These are phyloP conservation scores for Lasioglossum vierecki DNA, from an alignment of 2,888 invertebrate genomes.

Conservation along the genomic window DNA sequence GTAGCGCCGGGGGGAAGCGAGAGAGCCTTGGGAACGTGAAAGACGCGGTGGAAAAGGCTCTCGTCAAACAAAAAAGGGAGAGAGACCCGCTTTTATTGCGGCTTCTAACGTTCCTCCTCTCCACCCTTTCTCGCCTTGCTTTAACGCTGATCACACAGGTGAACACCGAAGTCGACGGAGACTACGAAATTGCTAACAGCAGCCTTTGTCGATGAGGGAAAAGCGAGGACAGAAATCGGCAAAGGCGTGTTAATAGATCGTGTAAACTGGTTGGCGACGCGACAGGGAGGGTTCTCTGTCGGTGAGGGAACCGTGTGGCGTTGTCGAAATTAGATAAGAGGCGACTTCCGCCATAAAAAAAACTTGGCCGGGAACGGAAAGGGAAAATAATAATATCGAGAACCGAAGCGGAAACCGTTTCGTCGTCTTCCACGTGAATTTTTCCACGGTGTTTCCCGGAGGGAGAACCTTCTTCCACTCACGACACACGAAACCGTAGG, in stretches of 20 bases:
- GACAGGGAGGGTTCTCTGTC: not conserved
- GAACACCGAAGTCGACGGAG: not conserved
- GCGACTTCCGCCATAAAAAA: conserved; percentile 51
- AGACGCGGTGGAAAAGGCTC: conserved; percentile 57
- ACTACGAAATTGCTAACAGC: not conserved
- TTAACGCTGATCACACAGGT: not conserved
- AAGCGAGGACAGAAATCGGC: not conserved
- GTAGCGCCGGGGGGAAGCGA: not conserved
- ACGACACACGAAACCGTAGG: not conserved
- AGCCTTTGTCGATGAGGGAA: too few relatives aligned
- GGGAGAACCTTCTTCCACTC: conserved; percentile 3
- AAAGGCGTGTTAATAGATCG: conserved; percentile 28
- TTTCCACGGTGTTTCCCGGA: conserved; percentile 35
- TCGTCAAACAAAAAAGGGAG: conserved; percentile 54
- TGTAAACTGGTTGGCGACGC: conserved; percentile 9
- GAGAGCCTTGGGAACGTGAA: conserved; percentile 44
- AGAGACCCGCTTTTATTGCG: conserved; percentile 43
- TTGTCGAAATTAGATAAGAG: conserved; percentile 47
- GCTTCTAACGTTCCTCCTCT: conserved; percentile 31
- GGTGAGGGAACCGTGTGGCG: conserved; percentile 1
- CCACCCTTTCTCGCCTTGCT: too few relatives aligned
- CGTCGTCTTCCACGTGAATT: conserved; percentile 35
- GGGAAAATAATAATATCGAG: conserved; percentile 28
- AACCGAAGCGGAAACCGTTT: conserved; percentile 52
- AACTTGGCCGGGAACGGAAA: conserved; percentile 33